These are phyloP conservation scores for Cantharis rustica DNA, from an alignment of 2,888 invertebrate genomes.

Conservation along the genomic window DNA sequence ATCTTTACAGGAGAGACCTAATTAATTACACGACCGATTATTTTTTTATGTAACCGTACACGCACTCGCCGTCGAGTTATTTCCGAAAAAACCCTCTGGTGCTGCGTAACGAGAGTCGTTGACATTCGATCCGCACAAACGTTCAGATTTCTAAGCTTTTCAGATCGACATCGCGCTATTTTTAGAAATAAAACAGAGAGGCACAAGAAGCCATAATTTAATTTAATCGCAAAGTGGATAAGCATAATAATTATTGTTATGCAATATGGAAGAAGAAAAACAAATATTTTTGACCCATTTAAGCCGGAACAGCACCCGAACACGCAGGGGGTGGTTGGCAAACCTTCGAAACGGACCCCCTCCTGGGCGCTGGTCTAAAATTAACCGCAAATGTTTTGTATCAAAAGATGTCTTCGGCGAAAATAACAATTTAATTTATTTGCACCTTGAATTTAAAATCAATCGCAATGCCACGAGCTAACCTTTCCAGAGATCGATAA, in stretches of 20 bases:
- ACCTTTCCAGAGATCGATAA: slow-evolving; percentile 6
- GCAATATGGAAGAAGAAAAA: background rate
- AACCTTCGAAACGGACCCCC: background rate
- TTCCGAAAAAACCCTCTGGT: background rate
- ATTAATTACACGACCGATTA: background rate
- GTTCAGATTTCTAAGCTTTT: background rate
- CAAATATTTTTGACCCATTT: background rate
- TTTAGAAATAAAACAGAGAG: background rate
- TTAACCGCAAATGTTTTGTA: background rate
- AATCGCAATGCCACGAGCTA: background rate
- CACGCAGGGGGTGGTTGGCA: background rate
- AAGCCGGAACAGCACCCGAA: background rate
- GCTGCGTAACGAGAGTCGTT: background rate
- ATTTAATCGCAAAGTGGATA: background rate
- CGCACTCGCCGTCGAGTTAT: background rate
- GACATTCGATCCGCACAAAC: background rate
- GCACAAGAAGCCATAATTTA: background rate
- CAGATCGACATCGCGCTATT: background rate
- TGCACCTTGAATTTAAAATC: background rate
- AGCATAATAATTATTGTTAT: background rate
- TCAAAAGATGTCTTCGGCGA: background rate
- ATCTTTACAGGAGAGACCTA: background rate
- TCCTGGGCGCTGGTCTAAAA: background rate
- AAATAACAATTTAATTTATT: background rate
- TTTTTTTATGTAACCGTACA: background rate